Conservation (phyloP, 1,140 invertebrate genomes). For the Aphelinus atriplicis region DNA sequence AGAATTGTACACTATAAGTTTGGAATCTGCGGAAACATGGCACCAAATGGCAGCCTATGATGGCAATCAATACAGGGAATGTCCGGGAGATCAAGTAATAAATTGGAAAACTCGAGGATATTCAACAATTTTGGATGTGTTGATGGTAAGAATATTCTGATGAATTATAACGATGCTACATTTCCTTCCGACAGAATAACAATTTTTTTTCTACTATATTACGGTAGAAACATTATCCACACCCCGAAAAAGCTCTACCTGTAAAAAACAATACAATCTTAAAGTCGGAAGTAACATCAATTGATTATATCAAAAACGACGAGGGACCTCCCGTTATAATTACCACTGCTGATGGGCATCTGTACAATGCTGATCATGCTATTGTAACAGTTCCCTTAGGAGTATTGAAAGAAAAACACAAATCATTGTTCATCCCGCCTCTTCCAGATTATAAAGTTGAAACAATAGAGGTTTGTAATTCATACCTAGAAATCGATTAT, state of each 20-base stretch:
- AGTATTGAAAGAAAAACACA: constrained; percentile 73
- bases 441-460: constrained; percentile 71
- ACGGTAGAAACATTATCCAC: no score
- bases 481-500: background rate
- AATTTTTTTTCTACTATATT: background rate
- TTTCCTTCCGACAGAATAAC: background rate
- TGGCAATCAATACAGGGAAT: constrained; percentile 65
- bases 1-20: constrained; percentile 64
- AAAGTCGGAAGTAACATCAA: constrained; percentile 50
- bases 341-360: constrained; percentile 70
- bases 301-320: constrained; percentile 39
- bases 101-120: constrained; percentile 73
- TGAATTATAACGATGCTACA: background rate
- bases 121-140: constrained; percentile 67
- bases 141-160: constrained; percentile 63
- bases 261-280: constrained; percentile 55
- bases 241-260: constrained; percentile 48
- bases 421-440: constrained; percentile 70
- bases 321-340: constrained; percentile 55
- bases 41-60: constrained; percentile 67
- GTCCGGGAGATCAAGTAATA: constrained; percentile 67
- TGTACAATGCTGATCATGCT: constrained; percentile 71
- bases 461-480: constrained; percentile 66
- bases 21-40: constrained; percentile 69
- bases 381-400: constrained; percentile 77